These are phyloP conservation scores for Dallia pectoralis DNA, from an alignment of 2,797 vertebrate genomes.

Conservation along the genomic window DNA sequence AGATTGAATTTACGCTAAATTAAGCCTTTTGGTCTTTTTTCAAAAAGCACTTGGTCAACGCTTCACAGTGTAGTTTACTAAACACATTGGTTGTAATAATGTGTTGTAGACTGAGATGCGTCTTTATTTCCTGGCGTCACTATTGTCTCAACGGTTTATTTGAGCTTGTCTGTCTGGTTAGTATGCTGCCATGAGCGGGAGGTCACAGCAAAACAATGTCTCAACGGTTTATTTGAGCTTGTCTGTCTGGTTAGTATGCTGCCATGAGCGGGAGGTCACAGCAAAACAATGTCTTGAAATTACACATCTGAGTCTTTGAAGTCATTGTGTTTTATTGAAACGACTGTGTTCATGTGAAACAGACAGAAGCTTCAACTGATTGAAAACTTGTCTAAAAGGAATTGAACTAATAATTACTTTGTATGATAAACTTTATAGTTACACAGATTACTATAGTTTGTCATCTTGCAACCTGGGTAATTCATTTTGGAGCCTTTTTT, in stretches of 20 bases:
- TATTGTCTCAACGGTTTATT: constrained; percentile 24
- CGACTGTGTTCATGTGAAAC: constrained; percentile 28
- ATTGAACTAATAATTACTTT: constrained; percentile 1
- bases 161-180: constrained; percentile 41
- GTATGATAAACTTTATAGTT: constrained; percentile 30
- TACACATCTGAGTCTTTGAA: constrained; percentile 25
- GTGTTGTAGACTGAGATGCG: constrained; percentile 34
- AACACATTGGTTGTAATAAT: constrained; percentile 28
- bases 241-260: constrained; percentile 45
- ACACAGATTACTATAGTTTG: constrained; percentile 15
- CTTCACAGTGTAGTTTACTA: constrained; percentile 23
- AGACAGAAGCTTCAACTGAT: constrained; percentile 8
- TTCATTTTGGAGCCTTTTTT: no score
- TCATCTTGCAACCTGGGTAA: no score
- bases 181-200: constrained; percentile 47
- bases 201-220: constrained; percentile 21
- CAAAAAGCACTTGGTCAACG: constrained; percentile 11
- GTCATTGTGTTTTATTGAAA: constrained; percentile 36
- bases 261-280: constrained; percentile 39
- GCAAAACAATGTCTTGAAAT: constrained; percentile 24
- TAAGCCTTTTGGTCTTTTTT: not conserved
- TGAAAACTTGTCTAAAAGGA: constrained; percentile 20
- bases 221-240: constrained; percentile 30
- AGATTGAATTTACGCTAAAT: not conserved
- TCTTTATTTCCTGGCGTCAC: constrained; percentile 32